Percentiles rank a stretch among this genome's conserved stretches.
These are phyloP conservation scores for rat (Rattus norvegicus) DNA, from an alignment of 2,113 vertebrate genomes.

Conservation along the genomic window GRCr8 NC_086022.1:133108501-133109000, in stretches of 20 bases:
- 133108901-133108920: not conserved
- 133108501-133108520: not conserved
- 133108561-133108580: not conserved
- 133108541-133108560: not conserved
- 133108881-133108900: not conserved
- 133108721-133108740: not conserved
- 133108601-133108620: not conserved
- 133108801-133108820: not conserved
- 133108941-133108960: not conserved
- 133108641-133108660: not conserved
- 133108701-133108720: not conserved
- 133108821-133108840: not conserved
- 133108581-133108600: not conserved
- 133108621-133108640: not conserved
- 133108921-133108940: not conserved
- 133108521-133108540: slow-evolving; percentile 1
- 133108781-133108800: not conserved
- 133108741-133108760: not conserved
- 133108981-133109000: not conserved
- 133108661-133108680: not conserved
- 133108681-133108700: not conserved
- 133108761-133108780: not conserved
- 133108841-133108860: not conserved
- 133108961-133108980: not conserved
- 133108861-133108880: not conserved